Evolutionary conservation across 2,888 invertebrate species (phyloP).

Genomic region (Endomychus coccineus): DNA sequence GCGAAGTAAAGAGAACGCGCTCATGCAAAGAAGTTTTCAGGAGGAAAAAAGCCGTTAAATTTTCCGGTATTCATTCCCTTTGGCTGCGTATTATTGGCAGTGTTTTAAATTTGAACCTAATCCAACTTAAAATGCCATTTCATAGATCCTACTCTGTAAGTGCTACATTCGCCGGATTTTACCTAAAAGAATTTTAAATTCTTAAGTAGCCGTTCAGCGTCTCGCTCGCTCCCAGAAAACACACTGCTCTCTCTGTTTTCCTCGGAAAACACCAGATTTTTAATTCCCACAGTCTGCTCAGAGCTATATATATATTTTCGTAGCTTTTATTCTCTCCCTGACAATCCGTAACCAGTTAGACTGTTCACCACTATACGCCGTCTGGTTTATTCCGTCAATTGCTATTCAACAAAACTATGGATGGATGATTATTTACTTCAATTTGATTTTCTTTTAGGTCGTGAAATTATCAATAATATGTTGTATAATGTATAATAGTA

Average conservation of each 20-base stretch:
- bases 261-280: slow-evolving; percentile 44
- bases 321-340: slow-evolving; percentile 29
- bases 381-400: no score
- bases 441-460: no score
- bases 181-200: slow-evolving; percentile 15
- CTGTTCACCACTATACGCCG: no score
- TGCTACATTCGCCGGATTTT: slow-evolving; percentile 15
- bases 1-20: slow-evolving; percentile 24
- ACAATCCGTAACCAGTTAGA: no score
- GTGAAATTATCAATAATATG: no score
- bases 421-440: no score
- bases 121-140: slow-evolving; percentile 49
- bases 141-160: slow-evolving; percentile 41
- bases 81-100: slow-evolving; percentile 44
- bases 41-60: slow-evolving; percentile 31
- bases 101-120: slow-evolving; percentile 47
- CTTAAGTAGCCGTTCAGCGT: slow-evolving; percentile 15
- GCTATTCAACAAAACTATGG: no score
- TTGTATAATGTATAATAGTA: no score
- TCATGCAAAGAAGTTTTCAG: slow-evolving; percentile 26
- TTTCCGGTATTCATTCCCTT: slow-evolving; percentile 36
- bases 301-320: slow-evolving; percentile 44
- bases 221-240: slow-evolving; percentile 12
- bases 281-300: slow-evolving; percentile 45
- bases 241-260: slow-evolving; percentile 22